Percentiles rank a stretch among this genome's conserved stretches.
These are phyloP conservation scores for Archips crataeganus DNA, from an alignment of 2,888 invertebrate species.

Conservation along the genomic window DNA sequence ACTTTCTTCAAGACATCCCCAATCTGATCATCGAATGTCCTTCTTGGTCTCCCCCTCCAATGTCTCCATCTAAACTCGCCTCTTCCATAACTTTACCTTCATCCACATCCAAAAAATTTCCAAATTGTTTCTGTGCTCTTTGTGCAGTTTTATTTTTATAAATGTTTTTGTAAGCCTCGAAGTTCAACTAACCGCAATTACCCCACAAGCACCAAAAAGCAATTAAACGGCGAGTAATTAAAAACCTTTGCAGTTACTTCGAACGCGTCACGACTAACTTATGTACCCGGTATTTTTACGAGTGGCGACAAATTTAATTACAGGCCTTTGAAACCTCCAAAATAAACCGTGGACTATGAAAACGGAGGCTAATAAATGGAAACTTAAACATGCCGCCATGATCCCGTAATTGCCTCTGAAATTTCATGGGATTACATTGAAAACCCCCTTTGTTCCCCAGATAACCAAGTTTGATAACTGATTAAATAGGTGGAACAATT, in stretches of 20 bases:
- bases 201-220: neutral
- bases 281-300: constrained; percentile 16
- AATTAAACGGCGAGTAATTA: neutral
- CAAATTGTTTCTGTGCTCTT: no score
- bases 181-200: neutral
- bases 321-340: constrained; percentile 17
- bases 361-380: constrained; percentile 12
- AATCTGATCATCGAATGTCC: no score
- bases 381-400: constrained; percentile 18
- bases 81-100: no score
- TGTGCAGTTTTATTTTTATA: no score
- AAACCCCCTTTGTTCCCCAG: neutral
- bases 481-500: no score
- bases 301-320: constrained; percentile 29
- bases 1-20: no score
- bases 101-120: no score
- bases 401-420: constrained; percentile 5
- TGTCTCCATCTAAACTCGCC: no score
- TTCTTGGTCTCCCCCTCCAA: no score
- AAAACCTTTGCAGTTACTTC: neutral
- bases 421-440: constrained; percentile 5
- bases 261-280: neutral
- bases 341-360: constrained; percentile 35
- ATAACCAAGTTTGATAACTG: no score
- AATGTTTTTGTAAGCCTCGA: no score